Evolutionary conservation across 1,140 invertebrate species (phyloP), one percentile per base, ranked within the genome.

Genomic region (Drosophila carrolli): DNA sequence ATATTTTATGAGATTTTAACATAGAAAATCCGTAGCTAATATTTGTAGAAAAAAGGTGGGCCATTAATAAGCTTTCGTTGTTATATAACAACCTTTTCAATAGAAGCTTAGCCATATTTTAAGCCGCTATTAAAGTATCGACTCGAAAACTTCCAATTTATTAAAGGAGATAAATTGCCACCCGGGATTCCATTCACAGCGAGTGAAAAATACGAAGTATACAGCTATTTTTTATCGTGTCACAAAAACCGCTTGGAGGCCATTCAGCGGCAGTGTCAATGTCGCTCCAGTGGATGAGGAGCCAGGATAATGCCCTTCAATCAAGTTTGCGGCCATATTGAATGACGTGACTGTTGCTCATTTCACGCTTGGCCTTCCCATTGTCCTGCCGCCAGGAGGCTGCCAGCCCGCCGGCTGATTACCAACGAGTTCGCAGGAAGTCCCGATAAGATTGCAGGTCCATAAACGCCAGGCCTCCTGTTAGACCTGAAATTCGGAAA

Each of bases 301-400:
- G 43, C 51, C n/a, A 41, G 67, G 51, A 57, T 71, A 72, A 58
- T 72, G 68, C 68, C 68, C 65, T 63, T 72, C 68, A 71, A 71
- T 72, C 68, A 72, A 71, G 68, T 58, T 71, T 56, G 68, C 50
- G 53, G 66, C 53, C 44, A 40, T 44, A 48, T 35, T 29, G 67
- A 66, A n/a, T 72, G 68, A 72, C 68, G 68, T 72, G 68, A 71
- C 68, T 72, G 68, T 72, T 72, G 53, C 50, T 72, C 44, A 72
- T 72, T 72, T 72, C 68, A 72, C 68, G 68, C 68, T 72, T 72
- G 68, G 68, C 44, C 68, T 50, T 72, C 37, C 67, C 66, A 72
- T 71, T 72, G 68, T 72, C 66, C 68, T 71, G 68, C 44, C 35
- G 50, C 38, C 65, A 37, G 46, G 65, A 58, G 54, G 19, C 16